Evolutionary conservation across 1,140 invertebrate species (phyloP).

Genomic region (Ips typographus): DNA sequence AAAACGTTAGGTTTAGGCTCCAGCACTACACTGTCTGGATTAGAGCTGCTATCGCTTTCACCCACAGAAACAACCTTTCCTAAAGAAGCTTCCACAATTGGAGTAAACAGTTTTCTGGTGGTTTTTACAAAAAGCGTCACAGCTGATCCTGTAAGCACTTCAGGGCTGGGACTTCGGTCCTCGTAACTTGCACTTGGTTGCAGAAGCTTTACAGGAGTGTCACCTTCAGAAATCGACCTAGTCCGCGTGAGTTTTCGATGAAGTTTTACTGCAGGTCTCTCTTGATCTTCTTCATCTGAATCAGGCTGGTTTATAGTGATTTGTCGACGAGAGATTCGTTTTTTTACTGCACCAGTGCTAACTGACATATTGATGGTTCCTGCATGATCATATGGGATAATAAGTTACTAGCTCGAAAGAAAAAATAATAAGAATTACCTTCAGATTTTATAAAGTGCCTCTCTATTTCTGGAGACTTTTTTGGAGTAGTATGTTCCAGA

Average conservation of each 20-base stretch:
- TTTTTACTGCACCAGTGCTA: slow-evolving; percentile 48
- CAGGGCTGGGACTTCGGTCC: slow-evolving; percentile 15
- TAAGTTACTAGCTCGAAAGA: too few relatives aligned
- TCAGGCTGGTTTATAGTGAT: slow-evolving; percentile 40
- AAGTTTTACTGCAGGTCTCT: slow-evolving; percentile 22
- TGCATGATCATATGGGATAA: background rate
- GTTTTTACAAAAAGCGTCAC: slow-evolving; percentile 70
- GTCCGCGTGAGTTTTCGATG: slow-evolving; percentile 38
- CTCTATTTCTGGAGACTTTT: too few relatives aligned
- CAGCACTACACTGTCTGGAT: background rate
- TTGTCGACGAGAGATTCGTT: slow-evolving; percentile 44
- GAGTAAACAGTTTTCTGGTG: slow-evolving; percentile 74
- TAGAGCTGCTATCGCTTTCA: background rate
- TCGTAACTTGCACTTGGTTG: slow-evolving; percentile 1
- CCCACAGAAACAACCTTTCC: background rate
- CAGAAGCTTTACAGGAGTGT: slow-evolving; percentile 10
- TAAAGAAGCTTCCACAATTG: slow-evolving; percentile 56
- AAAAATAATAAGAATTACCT: background rate
- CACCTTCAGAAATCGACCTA: slow-evolving; percentile 33
- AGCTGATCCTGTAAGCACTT: slow-evolving; percentile 41
- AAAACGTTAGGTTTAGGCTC: slow-evolving; percentile 6
- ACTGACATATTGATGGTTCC: slow-evolving; percentile 10
- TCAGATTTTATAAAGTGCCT: slow-evolving; percentile 24
- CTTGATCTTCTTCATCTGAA: slow-evolving; percentile 45
- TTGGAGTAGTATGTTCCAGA: too few relatives aligned